Base-by-base conservation (phyloP, 1,140 invertebrate genomes). In the Megalonaias nervosa region DNA sequence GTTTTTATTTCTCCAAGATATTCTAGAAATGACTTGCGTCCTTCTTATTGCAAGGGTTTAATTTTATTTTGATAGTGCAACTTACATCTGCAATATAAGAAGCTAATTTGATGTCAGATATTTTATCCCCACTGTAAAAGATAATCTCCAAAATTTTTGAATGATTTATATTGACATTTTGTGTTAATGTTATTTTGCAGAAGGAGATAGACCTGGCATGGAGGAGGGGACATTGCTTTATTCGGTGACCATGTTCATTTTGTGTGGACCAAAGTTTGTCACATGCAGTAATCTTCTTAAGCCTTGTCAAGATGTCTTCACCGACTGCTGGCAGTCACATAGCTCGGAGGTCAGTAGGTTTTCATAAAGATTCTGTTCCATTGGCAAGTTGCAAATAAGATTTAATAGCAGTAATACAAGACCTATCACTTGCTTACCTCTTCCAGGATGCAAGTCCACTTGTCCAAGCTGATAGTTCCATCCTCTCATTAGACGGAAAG, bases 271-370 rank as follows among this genome's bases (percentile, higher is more conserved):
- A 1, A 92, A 94, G 9, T 93, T 94, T 77, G 94, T 97, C 15
- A 93, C 95, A 58, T 94, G 94, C 14, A 94, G 95, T 2, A 95
- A 96, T 84, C 90, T 99, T 55, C 95, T 97, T 88, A 97, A 96
- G 91, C 97, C 97, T 2, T 97, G 96, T 86, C 96, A 98, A 80
- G 97, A 98, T 92, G 94, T 98, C 81, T 97, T 98, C 88, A 93
- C 95, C 67, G 95, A 96, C 81, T 95, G 96, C 83, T 93, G 98
- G 79, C 95, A 97, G 86, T 95, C 94, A 19, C 89, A 93, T 14
- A 94, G 94, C 89, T 91, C 94, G 59, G 91, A 94, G 86, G 96
- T 97, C 90, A 76, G 75, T 48, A 9, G 38, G 0, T 48, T 48
- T 48, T 48, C 38, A 11, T 48, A 48, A 48, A 48, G 38, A 48